Evolutionary conservation across 2,888 invertebrate genomes (phyloP).

Genomic region (Pristionchus mayeri): DNA sequence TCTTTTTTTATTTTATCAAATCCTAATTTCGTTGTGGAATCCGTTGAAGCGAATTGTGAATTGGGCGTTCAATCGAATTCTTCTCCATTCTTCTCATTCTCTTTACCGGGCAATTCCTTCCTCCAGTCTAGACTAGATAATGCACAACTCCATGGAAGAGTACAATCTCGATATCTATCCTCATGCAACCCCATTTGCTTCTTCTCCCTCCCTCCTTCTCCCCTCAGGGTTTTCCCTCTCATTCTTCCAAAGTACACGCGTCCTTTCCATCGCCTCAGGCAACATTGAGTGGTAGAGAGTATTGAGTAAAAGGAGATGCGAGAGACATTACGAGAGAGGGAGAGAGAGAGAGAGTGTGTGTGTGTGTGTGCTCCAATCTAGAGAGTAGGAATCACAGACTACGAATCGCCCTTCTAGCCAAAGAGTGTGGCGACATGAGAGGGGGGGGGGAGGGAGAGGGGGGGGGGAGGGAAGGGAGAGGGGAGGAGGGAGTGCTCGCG

Average conservation of each 20-base stretch:
- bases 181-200: neutral
- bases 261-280: neutral
- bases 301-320: neutral
- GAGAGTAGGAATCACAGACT: conserved; percentile 23
- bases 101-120: neutral
- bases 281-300: conserved; percentile 31
- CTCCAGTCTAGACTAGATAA: neutral
- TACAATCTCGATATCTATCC: too few species aligned
- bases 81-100: neutral
- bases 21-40: too few species aligned
- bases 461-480: neutral
- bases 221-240: neutral
- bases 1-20: too few species aligned
- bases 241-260: conserved; percentile 14
- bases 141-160: too few species aligned
- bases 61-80: neutral
- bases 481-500: neutral
- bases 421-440: conserved; percentile 30
- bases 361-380: neutral
- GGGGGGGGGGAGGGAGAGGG: neutral
- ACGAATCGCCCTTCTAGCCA: neutral
- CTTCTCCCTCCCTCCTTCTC: conserved; percentile 8
- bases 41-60: too few species aligned
- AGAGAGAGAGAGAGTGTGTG: conserved; percentile 19
- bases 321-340: neutral